These are phyloP conservation scores for Deilephila elpenor DNA, from an alignment of 2,888 invertebrate genomes.

Conservation along the genomic window DNA sequence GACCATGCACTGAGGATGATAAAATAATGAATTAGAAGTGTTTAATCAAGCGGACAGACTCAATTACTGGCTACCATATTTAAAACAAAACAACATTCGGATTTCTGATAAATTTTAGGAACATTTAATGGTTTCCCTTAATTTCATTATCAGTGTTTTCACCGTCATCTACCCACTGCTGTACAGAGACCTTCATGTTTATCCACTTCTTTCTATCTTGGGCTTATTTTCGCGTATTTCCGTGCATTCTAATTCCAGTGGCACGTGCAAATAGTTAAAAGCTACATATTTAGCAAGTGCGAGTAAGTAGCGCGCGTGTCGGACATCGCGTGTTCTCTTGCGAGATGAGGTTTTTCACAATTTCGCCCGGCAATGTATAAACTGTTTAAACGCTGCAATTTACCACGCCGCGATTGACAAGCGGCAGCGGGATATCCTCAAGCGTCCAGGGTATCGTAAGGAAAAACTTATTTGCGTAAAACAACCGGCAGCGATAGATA, in stretches of 20 bases:
- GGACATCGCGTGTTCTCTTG: slow-evolving; percentile 48
- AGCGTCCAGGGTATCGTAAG: no score
- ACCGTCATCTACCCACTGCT: no score
- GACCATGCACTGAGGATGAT: no score
- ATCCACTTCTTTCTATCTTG: no score
- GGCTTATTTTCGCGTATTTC: neutral
- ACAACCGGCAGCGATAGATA: no score
- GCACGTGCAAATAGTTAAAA: neutral
- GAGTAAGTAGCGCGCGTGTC: slow-evolving; percentile 37
- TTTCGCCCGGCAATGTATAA: slow-evolving; percentile 45
- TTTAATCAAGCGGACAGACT: no score
- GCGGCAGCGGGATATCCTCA: neutral
- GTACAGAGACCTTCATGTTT: no score
- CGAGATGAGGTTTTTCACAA: slow-evolving; percentile 50
- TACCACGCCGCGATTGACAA: neutral
- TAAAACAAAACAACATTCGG: no score
- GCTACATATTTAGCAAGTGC: slow-evolving; percentile 2
- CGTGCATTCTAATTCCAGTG: neutral
- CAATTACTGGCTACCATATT: no score
- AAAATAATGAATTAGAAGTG: no score
- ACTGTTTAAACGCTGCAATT: slow-evolving; percentile 10
- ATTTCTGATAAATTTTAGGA: no score
- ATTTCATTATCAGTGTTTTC: neutral
- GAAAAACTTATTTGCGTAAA: neutral
- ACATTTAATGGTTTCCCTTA: no score